phyloP scores from a whole-genome alignment of 2,888 invertebrate species.

The Nebria salina region DNA sequence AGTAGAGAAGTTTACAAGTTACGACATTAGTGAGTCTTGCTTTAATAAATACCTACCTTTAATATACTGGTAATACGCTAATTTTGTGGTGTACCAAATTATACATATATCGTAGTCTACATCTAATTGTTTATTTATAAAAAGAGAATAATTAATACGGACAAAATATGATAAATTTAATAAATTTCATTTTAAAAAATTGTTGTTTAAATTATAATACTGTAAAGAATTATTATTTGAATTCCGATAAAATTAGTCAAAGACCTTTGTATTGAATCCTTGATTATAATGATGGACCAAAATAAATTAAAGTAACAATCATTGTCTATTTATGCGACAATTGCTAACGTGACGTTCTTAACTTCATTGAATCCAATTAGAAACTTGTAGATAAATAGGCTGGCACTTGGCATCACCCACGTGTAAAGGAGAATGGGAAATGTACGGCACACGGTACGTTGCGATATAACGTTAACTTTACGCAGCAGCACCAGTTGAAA shows the following conservation, averaged over 20 bases:
- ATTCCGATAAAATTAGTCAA: too few species aligned
- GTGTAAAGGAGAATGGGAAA: neutral
- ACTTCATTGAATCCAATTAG: neutral
- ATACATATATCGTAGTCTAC: too few species aligned
- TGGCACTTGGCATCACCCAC: neutral
- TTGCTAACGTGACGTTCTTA: neutral
- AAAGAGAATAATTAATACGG: too few species aligned
- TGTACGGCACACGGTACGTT: neutral
- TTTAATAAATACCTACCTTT: neutral
- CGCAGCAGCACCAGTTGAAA: neutral
- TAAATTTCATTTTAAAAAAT: too few species aligned
- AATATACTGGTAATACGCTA: neutral
- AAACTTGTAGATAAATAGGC: neutral
- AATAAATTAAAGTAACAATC: neutral
- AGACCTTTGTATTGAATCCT: neutral
- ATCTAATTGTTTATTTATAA: too few species aligned
- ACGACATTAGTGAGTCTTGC: neutral
- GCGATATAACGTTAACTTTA: neutral
- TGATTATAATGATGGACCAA: neutral
- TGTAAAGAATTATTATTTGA: too few species aligned
- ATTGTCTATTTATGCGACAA: neutral
- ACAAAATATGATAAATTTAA: too few species aligned
- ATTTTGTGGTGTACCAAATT: too few species aligned
- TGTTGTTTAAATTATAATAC: too few species aligned
- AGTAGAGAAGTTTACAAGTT: neutral